Percentiles rank a stretch among this genome's conserved stretches.
These are phyloP conservation scores for Pipistrellus kuhlii DNA, from an alignment of 2,797 vertebrate genomes.

Conservation along the genomic window DNA sequence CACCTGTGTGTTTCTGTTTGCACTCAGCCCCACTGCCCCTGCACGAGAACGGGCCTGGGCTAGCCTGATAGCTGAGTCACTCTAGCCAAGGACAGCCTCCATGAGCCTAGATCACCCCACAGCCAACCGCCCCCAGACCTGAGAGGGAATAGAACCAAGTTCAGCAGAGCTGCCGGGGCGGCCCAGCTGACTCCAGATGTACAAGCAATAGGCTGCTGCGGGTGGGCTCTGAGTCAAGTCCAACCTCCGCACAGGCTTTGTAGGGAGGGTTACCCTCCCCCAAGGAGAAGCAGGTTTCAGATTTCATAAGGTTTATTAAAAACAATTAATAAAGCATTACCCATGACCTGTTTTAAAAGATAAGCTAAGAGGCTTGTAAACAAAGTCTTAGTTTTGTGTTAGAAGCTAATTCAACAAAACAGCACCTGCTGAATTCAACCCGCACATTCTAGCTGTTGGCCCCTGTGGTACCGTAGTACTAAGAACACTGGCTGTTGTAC, in stretches of 20 bases:
- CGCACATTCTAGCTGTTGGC: not conserved
- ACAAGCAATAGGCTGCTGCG: not conserved
- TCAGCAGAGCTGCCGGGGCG: not conserved
- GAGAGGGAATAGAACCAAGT: not conserved
- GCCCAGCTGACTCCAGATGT: not conserved
- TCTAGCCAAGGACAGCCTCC: not conserved
- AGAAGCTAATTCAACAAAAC: not conserved
- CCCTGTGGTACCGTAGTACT: not conserved
- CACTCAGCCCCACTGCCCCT: not conserved
- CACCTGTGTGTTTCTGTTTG: not conserved
- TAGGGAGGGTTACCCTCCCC: not conserved
- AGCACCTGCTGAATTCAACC: not conserved
- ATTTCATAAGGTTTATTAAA: constrained; percentile 23
- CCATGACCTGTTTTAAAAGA: not conserved
- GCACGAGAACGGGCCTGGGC: not conserved
- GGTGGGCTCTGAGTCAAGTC: not conserved
- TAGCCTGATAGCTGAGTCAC: not conserved
- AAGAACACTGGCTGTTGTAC: not conserved
- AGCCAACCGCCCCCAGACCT: not conserved
- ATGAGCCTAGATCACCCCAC: not conserved
- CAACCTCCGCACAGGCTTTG: not conserved
- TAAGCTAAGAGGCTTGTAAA: not conserved
- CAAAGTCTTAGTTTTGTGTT: not conserved
- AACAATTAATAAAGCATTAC: not conserved
- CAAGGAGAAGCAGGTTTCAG: not conserved